These are phyloP conservation scores for Andrena bucephala DNA, from an alignment of 2,888 invertebrate species.

Conservation along the genomic window DNA sequence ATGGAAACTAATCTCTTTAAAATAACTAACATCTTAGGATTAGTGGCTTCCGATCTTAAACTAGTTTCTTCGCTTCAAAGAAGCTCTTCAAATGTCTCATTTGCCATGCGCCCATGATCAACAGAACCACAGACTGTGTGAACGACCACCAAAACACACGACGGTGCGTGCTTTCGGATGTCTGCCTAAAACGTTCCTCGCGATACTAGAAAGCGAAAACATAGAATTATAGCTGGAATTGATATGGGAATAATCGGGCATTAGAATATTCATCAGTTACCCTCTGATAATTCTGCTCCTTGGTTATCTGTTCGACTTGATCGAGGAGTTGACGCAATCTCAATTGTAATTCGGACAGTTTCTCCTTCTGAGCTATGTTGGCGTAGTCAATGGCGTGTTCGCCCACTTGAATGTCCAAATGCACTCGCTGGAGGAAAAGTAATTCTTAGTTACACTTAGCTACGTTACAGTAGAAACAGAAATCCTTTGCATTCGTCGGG, in stretches of 20 bases:
- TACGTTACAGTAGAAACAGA: background rate
- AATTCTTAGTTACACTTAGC: slow-evolving; percentile 10
- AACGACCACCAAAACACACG: slow-evolving; percentile 99
- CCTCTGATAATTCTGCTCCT: slow-evolving; percentile 99
- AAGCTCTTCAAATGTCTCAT: slow-evolving; percentile 99
- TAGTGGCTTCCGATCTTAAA: slow-evolving; percentile 86
- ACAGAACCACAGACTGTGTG: slow-evolving; percentile 94
- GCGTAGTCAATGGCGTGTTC: slow-evolving; percentile 99
- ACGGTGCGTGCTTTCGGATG: slow-evolving; percentile 98
- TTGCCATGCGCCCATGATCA: slow-evolving; percentile 99
- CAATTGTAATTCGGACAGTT: slow-evolving; percentile 97
- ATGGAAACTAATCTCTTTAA: slow-evolving; percentile 12
- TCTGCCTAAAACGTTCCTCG: slow-evolving; percentile 98
- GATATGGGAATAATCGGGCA: slow-evolving; percentile 3
- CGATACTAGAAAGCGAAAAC: slow-evolving; percentile 90
- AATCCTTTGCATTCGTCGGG: background rate
- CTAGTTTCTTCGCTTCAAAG: slow-evolving; percentile 99
- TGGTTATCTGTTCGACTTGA: slow-evolving; percentile 99
- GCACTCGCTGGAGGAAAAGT: slow-evolving; percentile 89
- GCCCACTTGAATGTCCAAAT: slow-evolving; percentile 99
- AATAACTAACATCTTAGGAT: slow-evolving; percentile 23
- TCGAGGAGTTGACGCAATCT: slow-evolving; percentile 97
- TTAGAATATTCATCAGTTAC: slow-evolving; percentile 85
- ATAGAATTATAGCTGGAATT: slow-evolving; percentile 15
- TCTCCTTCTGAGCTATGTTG: slow-evolving; percentile 98